phyloP scores from a whole-genome alignment of 23 tunicate genomes.

The Halocynthia roretzi region DNA sequence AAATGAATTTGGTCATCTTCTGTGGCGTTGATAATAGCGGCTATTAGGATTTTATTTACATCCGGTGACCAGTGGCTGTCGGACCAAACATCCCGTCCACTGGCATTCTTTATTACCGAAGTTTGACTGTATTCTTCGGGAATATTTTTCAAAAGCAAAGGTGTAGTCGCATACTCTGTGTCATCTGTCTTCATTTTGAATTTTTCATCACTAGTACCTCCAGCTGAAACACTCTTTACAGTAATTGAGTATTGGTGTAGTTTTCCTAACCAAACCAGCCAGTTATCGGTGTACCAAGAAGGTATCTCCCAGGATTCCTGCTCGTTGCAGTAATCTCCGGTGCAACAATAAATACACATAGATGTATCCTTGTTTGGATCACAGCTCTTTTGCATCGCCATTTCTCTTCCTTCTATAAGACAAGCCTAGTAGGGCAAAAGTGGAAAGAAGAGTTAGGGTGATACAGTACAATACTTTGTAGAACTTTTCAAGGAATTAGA shows the following conservation, averaged over 20 bases:
- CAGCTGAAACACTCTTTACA: not conserved
- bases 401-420: conserved; percentile 8
- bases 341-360: conserved; percentile 16
- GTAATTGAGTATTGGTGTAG: conserved; percentile 1
- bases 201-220: not conserved
- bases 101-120: not conserved
- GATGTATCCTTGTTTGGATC: conserved; percentile 8
- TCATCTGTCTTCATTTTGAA: not conserved
- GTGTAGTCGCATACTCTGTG: not conserved
- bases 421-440: conserved; percentile 9
- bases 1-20: not conserved
- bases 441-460: not conserved
- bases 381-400: conserved; percentile 11
- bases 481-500: not conserved
- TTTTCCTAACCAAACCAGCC: conserved; percentile 14
- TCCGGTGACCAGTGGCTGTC: not conserved
- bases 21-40: not conserved
- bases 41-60: not conserved
- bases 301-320: not conserved
- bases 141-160: not conserved
- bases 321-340: conserved; percentile 14
- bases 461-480: not conserved
- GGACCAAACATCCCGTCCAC: not conserved
- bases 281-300: conserved; percentile 16
- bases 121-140: not conserved